Evolutionary conservation across 2,888 invertebrate species (phyloP).

Genomic region (Caenorhabditis sp.): DNA sequence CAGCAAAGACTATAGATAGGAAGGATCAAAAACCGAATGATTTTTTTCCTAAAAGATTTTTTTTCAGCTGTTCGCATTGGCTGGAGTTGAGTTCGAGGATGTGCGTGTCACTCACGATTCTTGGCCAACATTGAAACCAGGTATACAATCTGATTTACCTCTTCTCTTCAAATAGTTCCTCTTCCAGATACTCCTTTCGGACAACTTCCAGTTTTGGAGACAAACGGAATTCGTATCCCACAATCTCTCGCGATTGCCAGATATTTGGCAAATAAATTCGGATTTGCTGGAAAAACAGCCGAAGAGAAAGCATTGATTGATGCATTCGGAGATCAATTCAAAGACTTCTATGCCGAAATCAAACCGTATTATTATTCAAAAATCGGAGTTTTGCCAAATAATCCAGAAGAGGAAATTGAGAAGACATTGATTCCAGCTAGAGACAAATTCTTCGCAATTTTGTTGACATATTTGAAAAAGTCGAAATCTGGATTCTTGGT

Average conservation of each 20-base stretch:
- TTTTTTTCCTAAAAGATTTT: background rate
- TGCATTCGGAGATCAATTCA: conserved; percentile 38
- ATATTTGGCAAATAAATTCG: conserved; percentile 45
- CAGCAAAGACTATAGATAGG: too few relatives aligned
- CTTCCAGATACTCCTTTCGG: conserved; percentile 19
- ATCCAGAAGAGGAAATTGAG: conserved; percentile 26
- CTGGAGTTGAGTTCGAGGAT: conserved; percentile 36
- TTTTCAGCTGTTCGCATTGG: conserved; percentile 27
- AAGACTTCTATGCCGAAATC: conserved; percentile 38
- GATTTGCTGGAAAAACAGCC: conserved; percentile 38
- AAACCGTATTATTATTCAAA: conserved; percentile 30
- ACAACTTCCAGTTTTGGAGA: conserved; percentile 33
- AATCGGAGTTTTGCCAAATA: conserved; percentile 12
- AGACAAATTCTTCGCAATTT: conserved; percentile 38
- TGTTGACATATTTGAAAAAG: conserved; percentile 26
- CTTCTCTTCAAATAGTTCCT: too few relatives aligned
- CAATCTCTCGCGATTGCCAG: conserved; percentile 40
- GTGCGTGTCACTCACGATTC: conserved; percentile 16
- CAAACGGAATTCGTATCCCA: conserved; percentile 26
- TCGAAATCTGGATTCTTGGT: conserved; percentile 26
- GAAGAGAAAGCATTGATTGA: conserved; percentile 33
- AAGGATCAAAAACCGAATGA: too few relatives aligned
- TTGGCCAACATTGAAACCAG: conserved; percentile 12
- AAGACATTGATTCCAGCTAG: conserved; percentile 31
- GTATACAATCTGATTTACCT: background rate